Conservation (phyloP, 1,140 invertebrate species). For the Orius laevigatus region DNA sequence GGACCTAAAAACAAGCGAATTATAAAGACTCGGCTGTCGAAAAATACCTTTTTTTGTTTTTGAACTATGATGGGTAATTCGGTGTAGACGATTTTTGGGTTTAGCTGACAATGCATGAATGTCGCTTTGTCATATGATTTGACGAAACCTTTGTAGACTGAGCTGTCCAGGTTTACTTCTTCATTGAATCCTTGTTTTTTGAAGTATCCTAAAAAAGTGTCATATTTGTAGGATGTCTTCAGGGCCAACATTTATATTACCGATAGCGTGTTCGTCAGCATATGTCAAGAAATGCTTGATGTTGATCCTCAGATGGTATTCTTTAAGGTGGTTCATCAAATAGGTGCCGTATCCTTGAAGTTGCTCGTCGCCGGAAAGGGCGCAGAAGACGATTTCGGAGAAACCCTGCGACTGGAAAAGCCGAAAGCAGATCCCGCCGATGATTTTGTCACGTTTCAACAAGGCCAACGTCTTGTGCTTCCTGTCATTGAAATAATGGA, state of each 20-base stretch:
- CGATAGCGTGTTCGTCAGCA: slow-evolving; percentile 94
- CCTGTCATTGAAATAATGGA: no score
- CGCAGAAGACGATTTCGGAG: slow-evolving; percentile 98
- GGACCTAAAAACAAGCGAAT: slow-evolving; percentile 42
- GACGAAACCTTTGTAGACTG: slow-evolving; percentile 75
- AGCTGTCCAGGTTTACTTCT: slow-evolving; percentile 71
- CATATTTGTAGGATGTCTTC: no score
- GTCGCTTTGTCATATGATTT: slow-evolving; percentile 98
- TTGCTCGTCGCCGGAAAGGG: slow-evolving; percentile 90
- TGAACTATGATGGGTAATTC: slow-evolving; percentile 80
- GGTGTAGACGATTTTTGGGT: slow-evolving; percentile 84
- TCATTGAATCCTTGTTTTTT: slow-evolving; percentile 97
- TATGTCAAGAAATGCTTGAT: slow-evolving; percentile 92
- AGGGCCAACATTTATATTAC: no score
- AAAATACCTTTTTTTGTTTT: slow-evolving; percentile 67
- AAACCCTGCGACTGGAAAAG: slow-evolving; percentile 90
- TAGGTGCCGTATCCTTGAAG: slow-evolving; percentile 97
- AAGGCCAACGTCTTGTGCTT: slow-evolving; percentile 89
- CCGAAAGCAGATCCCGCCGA: slow-evolving; percentile 96
- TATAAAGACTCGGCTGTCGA: slow-evolving; percentile 3
- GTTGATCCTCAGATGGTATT: slow-evolving; percentile 86
- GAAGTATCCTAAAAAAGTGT: slow-evolving; percentile 63
- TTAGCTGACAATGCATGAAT: slow-evolving; percentile 93
- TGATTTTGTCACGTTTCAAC: slow-evolving; percentile 81
- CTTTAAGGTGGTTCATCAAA: slow-evolving; percentile 98